Percentiles rank a stretch among this genome's conserved stretches.
Conservation (phyloP, 2,888 invertebrate species). For the Boloria selene region DNA sequence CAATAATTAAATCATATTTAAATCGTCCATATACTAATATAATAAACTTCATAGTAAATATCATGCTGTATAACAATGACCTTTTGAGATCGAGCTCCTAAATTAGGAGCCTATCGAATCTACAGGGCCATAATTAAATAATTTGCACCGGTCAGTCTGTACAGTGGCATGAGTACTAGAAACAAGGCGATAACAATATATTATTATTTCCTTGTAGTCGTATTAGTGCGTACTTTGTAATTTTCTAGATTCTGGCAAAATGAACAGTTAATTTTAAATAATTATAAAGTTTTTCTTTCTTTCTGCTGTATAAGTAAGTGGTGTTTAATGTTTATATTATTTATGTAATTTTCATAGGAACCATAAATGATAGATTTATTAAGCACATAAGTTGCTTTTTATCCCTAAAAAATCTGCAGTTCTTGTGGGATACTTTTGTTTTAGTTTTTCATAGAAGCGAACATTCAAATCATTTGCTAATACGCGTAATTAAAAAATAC, state of each 20-base stretch:
- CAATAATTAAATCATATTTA: too few relatives aligned
- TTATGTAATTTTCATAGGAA: too few relatives aligned
- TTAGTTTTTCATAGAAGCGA: too few relatives aligned
- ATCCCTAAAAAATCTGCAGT: too few relatives aligned
- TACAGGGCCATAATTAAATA: slow-evolving; percentile 41
- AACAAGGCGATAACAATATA: slow-evolving; percentile 15
- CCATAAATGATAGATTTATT: too few relatives aligned
- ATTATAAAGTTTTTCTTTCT: neutral
- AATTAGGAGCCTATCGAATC: slow-evolving; percentile 53
- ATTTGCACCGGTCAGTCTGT: slow-evolving; percentile 43
- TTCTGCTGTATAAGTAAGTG: neutral
- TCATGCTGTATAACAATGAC: slow-evolving; percentile 45
- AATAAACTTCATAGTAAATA: too few relatives aligned
- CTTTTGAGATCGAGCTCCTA: slow-evolving; percentile 52
- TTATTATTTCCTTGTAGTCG: slow-evolving; percentile 35
- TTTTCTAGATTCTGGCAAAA: slow-evolving; percentile 25
- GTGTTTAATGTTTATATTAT: too few relatives aligned
- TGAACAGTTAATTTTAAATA: slow-evolving; percentile 25
- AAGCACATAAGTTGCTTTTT: too few relatives aligned
- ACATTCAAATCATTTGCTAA: too few relatives aligned
- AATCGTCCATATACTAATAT: too few relatives aligned
- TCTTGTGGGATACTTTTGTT: too few relatives aligned
- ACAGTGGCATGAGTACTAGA: slow-evolving; percentile 40
- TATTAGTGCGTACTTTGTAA: slow-evolving; percentile 1
- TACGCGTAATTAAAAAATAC: too few relatives aligned